Percentiles rank a stretch among this genome's conserved stretches.
phyloP scores from a whole-genome alignment of 2,888 invertebrate genomes.

The Catocala fraxini region DNA sequence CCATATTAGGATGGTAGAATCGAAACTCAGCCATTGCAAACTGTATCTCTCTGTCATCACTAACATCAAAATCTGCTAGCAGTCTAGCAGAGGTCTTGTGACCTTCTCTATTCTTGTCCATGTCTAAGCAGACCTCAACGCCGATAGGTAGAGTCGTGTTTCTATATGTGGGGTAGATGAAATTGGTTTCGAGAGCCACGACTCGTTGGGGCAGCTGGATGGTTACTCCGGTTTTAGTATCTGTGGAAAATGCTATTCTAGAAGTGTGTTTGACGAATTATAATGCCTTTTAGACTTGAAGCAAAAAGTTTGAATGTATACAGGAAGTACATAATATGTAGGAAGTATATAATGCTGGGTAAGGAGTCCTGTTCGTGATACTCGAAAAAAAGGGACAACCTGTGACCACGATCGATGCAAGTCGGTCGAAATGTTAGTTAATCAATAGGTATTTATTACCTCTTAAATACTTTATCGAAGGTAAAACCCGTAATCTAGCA shows the following conservation, averaged over 20 bases:
- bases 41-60: constrained; percentile 76
- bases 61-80: constrained; percentile 81
- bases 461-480: no score
- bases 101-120: constrained; percentile 91
- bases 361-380: no score
- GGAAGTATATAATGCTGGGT: no score
- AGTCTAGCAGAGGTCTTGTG: constrained; percentile 89
- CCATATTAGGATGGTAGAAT: constrained; percentile 90
- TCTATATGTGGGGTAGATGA: constrained; percentile 78
- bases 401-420: no score
- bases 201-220: constrained; percentile 91
- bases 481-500: no score
- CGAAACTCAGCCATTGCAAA: constrained; percentile 87
- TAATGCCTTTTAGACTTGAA: no score
- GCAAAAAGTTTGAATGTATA: no score
- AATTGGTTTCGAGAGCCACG: constrained; percentile 88
- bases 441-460: no score
- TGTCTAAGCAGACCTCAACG: constrained; percentile 89
- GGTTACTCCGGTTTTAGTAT: constrained; percentile 83
- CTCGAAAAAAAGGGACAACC: no score
- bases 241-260: constrained; percentile 48
- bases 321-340: no score
- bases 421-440: no score
- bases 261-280: not conserved
- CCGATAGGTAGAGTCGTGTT: constrained; percentile 87